A percentile compares a stretch with the other conserved stretches of the same genome.
phyloP scores from a whole-genome alignment of 2,888 invertebrate genomes.

The Vannuccia rotundouncinata region DNA sequence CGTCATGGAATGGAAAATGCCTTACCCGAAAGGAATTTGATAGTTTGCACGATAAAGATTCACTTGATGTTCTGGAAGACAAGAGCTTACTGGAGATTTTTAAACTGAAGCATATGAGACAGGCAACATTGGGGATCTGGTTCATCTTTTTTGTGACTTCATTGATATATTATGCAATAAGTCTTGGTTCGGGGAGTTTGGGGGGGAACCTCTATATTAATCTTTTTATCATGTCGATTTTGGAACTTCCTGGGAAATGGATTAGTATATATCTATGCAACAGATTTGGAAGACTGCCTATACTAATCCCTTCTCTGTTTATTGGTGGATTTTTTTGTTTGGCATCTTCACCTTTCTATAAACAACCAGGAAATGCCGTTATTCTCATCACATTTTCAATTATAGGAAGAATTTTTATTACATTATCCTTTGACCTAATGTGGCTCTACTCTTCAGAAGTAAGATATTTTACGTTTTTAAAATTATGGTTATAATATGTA shows the following conservation, averaged over 20 bases:
- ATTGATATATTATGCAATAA: neutral
- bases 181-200: neutral
- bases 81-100: neutral
- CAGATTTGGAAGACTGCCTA: neutral
- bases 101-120: neutral
- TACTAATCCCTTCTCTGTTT: neutral
- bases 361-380: neutral
- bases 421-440: neutral
- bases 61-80: neutral
- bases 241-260: neutral
- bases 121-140: neutral
- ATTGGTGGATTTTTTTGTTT: neutral
- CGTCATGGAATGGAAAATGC: neutral
- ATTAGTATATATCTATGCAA: neutral
- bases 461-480: too few species aligned
- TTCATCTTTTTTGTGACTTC: neutral
- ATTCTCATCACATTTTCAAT: neutral
- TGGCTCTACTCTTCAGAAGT: slow-evolving; percentile 10
- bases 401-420: neutral
- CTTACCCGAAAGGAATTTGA: neutral
- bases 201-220: neutral
- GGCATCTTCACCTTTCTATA: neutral
- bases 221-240: neutral
- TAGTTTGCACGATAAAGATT: neutral
- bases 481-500: too few species aligned